Percentiles rank a stretch among this genome's conserved stretches.
Conservation (phyloP, 2,888 invertebrate genomes). For the Plusia festucae region DNA sequence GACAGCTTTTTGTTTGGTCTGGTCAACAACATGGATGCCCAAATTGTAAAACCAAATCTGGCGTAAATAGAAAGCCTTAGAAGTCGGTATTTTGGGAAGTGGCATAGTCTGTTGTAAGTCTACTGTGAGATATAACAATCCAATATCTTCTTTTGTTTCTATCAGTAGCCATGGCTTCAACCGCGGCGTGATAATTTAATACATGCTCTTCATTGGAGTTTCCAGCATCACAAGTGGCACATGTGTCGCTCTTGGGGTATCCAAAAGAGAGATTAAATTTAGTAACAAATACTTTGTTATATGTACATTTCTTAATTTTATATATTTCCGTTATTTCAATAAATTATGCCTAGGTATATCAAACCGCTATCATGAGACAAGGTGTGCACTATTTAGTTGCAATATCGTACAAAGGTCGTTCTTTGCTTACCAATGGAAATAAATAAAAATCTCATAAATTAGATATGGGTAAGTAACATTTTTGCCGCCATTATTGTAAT, state of each 20-base stretch:
- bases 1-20: constrained; percentile 37
- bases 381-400: constrained; percentile 29
- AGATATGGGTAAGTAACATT: constrained; percentile 9
- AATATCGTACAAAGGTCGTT: constrained; percentile 31
- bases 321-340: constrained; percentile 46
- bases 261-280: constrained; percentile 45
- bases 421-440: constrained; percentile 27
- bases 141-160: constrained; percentile 21
- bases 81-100: constrained; percentile 27
- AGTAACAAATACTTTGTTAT: constrained; percentile 53
- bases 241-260: constrained; percentile 29
- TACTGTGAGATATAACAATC: constrained; percentile 14
- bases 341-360: constrained; percentile 23
- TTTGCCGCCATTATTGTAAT: constrained; percentile 19
- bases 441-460: constrained; percentile 17
- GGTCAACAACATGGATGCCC: constrained; percentile 26
- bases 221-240: constrained; percentile 51
- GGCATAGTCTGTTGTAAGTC: constrained; percentile 38
- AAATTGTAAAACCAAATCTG: constrained; percentile 41
- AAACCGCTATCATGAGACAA: constrained; percentile 34
- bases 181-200: constrained; percentile 40
- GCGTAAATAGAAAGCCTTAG: constrained; percentile 38
- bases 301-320: constrained; percentile 47
- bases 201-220: constrained; percentile 40
- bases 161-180: constrained; percentile 43